Conservation (phyloP, 2,113 vertebrate genomes). For the Craseonycteris thonglongyai region DNA sequence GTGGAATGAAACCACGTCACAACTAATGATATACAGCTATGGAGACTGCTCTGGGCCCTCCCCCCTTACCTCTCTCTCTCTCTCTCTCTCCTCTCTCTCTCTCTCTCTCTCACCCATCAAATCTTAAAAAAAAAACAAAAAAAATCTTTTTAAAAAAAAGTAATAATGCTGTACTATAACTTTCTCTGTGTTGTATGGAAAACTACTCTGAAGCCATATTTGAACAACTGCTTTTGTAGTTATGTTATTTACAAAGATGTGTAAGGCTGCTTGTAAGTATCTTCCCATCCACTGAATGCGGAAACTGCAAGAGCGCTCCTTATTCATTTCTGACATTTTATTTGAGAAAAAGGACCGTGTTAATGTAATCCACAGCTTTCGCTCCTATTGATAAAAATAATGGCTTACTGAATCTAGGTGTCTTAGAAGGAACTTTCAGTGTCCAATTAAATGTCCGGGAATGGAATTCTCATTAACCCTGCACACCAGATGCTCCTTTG, state of each 20-base stretch:
- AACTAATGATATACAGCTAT: too few relatives aligned
- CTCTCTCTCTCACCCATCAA: too few relatives aligned
- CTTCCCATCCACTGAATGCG: neutral
- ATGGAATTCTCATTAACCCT: constrained; percentile 70
- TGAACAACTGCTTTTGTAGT: neutral
- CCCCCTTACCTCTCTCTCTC: too few relatives aligned
- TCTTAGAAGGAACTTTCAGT: neutral
- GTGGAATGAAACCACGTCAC: too few relatives aligned
- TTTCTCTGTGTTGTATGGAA: neutral
- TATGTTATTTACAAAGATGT: neutral
- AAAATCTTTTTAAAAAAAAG: too few relatives aligned
- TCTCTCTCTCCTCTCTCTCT: too few relatives aligned
- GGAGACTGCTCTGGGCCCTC: too few relatives aligned
- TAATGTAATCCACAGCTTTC: neutral
- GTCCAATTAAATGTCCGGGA: neutral
- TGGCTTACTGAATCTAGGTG: neutral
- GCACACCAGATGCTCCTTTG: constrained; percentile 67
- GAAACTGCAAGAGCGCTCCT: neutral
- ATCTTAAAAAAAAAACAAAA: too few relatives aligned
- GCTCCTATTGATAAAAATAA: neutral
- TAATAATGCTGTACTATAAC: neutral
- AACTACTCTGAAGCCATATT: neutral
- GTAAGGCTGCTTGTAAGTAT: neutral
- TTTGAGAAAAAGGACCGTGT: neutral
- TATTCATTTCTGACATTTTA: neutral